Evolutionary conservation across 2,888 invertebrate genomes (phyloP), one percentile per base, ranked within the genome.

Genomic region (Aphidius colemani): DNA sequence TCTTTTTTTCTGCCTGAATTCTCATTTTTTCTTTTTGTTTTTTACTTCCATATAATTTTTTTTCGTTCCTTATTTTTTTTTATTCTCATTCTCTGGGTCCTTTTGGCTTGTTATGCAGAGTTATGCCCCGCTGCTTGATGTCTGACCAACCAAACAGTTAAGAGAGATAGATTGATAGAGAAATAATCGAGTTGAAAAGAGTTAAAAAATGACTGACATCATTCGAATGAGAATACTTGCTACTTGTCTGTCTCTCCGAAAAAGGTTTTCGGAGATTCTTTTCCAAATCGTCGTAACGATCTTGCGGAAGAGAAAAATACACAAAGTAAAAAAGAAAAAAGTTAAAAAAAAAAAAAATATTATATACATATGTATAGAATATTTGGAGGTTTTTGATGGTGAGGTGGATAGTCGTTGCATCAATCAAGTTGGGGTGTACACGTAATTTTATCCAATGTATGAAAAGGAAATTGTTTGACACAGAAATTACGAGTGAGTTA

Each of bases 91-190:
- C 70, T 30, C 5, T 30, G 30, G 30, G 5, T 30, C 30, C 30
- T 67, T 67, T 66, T 59, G 66, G 63, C 69, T 75, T 69, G 72
- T 71, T 74, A 72, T 72, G 73, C 71, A 70, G 70, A 72, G 68
- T 72, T 71, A 72, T 70, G 72, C 70, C 63, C 69, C 69, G 66
- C 63, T 68, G 68, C 63, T 66, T 61, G 65, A 66, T 68, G 65
- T 63, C 51, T 59, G 59, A 45, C 59, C 56, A 59, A 60, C 63
- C 63, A 62, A 46, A 56, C 39, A 58, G 18, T 43, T 30, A 30
- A 30, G 30, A 5, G 30, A 30, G 30, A 30, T 30, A 30, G 30
- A 30, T 30, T 30, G 30, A 30, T 30, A 30, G 30, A 30, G 30
- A 30, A 30, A 30, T 30, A 30, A 30, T 5, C 5, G 5, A 30